Base-by-base conservation (phyloP, 2,797 vertebrate species). In the Malurus splendens region DNA sequence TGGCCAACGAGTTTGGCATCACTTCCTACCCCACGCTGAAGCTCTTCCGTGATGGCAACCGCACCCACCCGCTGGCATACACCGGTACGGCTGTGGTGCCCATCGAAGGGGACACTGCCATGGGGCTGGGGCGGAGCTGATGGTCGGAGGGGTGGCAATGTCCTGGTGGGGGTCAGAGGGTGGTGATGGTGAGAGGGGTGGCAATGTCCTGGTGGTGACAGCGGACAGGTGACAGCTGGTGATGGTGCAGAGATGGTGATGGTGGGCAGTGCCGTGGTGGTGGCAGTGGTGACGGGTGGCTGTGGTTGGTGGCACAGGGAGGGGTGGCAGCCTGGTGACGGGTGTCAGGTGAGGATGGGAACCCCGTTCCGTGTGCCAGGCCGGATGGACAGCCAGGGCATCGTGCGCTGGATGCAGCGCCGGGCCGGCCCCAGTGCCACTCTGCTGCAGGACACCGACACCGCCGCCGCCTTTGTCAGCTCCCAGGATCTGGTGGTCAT, bases 361-460 rank as follows among this genome's bases (percentile, higher is more conserved):
- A 7, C 52, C 33, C 30, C 0, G 0, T 39, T 72, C 10, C 1
- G 0, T 4, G 1, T 42, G 72, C 18, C 82, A 93, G 91, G 91
- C 32, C 80, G 18, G 30, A 48, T 48, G 92, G 94, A 98, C 12
- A 86, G 86, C 0, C 59, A 91, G 59, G 97, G 96, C 39, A 98
- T 99, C 0, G 92, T 97, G 25, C 94, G 93, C 68, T 99, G 99
- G 99, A 56, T 99, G 95, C 96, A 96, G 91, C 97, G 98, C 7
- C 97, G 95, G 9, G 47, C 95, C 0, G 96, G 97, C 2, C 95
- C 98, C 9, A 97, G 97, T 0, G 92, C 97, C n/a, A 47, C 42
- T 0, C 67, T 73, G 41, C 97, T 99, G 23, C 92, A 97, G 50
- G 96, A 97, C 4, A 65, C 88, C 0, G 87, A 73, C 12, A 67